Conservation (phyloP, 2,113 vertebrate species). For the Cololabis saira region DNA sequence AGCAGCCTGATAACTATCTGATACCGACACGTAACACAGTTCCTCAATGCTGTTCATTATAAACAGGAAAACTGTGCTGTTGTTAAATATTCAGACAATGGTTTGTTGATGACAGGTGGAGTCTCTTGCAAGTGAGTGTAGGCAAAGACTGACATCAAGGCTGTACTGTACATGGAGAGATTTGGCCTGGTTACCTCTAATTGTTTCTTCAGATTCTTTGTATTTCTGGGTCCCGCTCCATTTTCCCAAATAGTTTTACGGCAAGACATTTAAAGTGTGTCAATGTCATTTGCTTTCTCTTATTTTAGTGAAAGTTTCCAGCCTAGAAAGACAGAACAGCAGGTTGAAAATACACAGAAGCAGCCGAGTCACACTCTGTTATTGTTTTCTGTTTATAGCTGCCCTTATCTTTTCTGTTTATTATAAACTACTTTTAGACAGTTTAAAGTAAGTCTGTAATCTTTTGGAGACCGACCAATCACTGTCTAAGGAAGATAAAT, state of each 20-base stretch:
- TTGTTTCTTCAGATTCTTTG: conserved; percentile 29
- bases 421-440: too few relatives aligned
- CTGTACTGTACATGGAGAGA: conserved; percentile 6
- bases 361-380: too few relatives aligned
- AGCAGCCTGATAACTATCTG: conserved; percentile 2
- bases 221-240: conserved; percentile 58
- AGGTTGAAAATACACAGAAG: background rate
- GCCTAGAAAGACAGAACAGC: background rate
- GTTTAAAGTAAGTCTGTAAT: too few relatives aligned
- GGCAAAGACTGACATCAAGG: conserved; percentile 17
- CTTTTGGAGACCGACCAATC: too few relatives aligned
- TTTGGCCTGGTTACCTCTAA: conserved; percentile 57
- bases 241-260: conserved; percentile 54
- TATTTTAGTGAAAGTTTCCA: conserved; percentile 6
- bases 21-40: background rate
- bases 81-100: background rate
- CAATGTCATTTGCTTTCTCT: conserved; percentile 38
- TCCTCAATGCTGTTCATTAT: background rate
- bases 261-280: conserved; percentile 51
- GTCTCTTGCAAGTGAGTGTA: background rate
- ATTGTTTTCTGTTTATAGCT: too few relatives aligned
- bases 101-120: background rate
- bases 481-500: too few relatives aligned
- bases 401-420: too few relatives aligned
- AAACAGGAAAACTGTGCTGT: background rate